Evolutionary conservation across 2,113 vertebrate genomes (phyloP).

Genomic region (Chaetura pelagica): DNA sequence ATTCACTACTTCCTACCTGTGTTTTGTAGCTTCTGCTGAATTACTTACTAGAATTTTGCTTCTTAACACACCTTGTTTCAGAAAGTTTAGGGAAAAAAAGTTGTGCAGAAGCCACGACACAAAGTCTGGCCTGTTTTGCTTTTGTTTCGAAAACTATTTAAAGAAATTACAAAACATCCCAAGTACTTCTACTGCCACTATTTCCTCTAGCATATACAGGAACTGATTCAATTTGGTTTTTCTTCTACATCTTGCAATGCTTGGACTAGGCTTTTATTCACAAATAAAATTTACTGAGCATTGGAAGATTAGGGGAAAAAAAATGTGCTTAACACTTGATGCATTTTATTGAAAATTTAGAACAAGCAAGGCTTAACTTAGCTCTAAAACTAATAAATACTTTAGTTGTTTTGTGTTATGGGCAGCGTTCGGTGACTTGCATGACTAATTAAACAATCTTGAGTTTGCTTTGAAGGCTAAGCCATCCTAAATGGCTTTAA

Average conservation of each 20-base stretch:
- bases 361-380: slow-evolving; percentile 59
- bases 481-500: slow-evolving; percentile 75
- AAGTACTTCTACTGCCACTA: neutral
- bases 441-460: slow-evolving; percentile 77
- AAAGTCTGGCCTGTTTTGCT: neutral
- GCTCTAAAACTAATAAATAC: slow-evolving; percentile 73
- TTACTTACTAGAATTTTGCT: neutral
- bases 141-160: neutral
- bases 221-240: slow-evolving; percentile 9
- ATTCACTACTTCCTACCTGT: neutral
- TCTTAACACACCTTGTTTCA: neutral
- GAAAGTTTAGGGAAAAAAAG: neutral
- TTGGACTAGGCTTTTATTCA: slow-evolving; percentile 32
- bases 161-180: neutral
- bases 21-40: neutral
- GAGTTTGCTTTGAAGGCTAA: slow-evolving; percentile 77
- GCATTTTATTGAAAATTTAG: slow-evolving; percentile 68
- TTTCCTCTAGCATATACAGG: neutral
- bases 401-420: slow-evolving; percentile 60
- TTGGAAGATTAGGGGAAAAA: slow-evolving; percentile 52
- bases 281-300: slow-evolving; percentile 67
- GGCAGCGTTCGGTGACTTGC: slow-evolving; percentile 63
- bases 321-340: slow-evolving; percentile 59
- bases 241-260: neutral
- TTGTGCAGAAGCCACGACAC: neutral